Evolutionary conservation across 2,888 invertebrate genomes (phyloP), one percentile per base, ranked within the genome.

Genomic region (Eulithis testata): DNA sequence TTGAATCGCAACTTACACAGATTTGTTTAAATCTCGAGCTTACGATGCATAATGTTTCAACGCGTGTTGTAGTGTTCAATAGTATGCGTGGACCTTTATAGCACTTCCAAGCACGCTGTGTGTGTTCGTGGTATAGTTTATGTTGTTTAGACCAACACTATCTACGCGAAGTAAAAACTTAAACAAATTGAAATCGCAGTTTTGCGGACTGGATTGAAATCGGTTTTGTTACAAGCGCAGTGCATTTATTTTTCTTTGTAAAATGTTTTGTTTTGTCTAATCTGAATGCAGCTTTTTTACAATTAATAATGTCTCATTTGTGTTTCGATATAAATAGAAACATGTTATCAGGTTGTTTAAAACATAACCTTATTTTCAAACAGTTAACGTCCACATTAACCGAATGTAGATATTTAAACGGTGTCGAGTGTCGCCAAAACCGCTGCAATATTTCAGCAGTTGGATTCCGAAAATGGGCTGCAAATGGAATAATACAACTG

Each of bases 401-500:
- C 53, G 53, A 49, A 53, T 62, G 44, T 63, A 47, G 9, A 47
- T 37, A 56, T 53, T 45, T 60, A 60, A 64, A 58, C 49, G n/a
- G 53, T 61, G 56, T 61, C 45, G 50, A 61, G 52, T 37, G 60
- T 60, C 55, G 51, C 53, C 65, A 57, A 65, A 65, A 65, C 61
- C 65, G 53, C 61, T 44, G 57, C 61, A 44, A 58, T 60, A 61
- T 61, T 53, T 65, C 53, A 60, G 57, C 36, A 45, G 56, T 44
- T 45, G 47, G 37, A 37, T 54, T 44, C 60, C 51, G 37, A 66
- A 57, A 52, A 56, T 51, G 44, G 54, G 44, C 52, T 61, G 50
- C 12, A 57, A 65, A 69, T 60, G 51, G 65, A 70, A 68, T 67
- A 74, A 68, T 53, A 63, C 69, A 57, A 68, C 60, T 57, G 31